A percentile compares a stretch with the other conserved stretches of the same genome.
These are phyloP conservation scores for Ruditapes philippinarum DNA, from an alignment of 1,140 invertebrate genomes.

Conservation along the genomic window DNA sequence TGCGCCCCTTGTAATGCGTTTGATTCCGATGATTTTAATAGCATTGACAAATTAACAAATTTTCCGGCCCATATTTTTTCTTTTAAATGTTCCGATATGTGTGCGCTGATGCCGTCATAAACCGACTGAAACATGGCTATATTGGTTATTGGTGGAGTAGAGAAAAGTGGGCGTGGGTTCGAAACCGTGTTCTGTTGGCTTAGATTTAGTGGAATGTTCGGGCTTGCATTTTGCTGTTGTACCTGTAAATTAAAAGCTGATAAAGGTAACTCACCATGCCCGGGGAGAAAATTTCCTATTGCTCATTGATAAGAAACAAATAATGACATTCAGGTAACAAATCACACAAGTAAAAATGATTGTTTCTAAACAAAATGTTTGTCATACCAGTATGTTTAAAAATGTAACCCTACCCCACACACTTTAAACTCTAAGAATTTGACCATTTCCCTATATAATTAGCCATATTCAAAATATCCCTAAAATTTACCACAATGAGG, in stretches of 20 bases:
- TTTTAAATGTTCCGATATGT: background rate
- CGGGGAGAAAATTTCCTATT: background rate
- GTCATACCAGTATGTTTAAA: no score
- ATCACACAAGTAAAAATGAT: no score
- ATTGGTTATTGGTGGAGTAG: background rate
- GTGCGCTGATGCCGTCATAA: background rate
- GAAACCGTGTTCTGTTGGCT: background rate
- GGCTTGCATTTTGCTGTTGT: background rate
- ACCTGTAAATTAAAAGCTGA: background rate
- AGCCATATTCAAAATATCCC: no score
- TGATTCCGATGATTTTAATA: background rate
- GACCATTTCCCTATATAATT: no score
- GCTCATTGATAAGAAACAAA: no score
- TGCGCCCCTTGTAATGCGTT: background rate
- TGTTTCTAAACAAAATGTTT: no score
- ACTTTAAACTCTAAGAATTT: no score
- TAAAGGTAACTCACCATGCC: background rate
- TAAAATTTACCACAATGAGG: no score
- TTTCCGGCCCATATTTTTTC: background rate
- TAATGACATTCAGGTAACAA: no score
- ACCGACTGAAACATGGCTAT: background rate
- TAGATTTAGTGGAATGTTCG: background rate
- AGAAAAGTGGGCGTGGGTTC: background rate
- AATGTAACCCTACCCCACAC: no score
- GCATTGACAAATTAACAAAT: background rate